These are phyloP conservation scores for Coregonus ussuriensis DNA, from an alignment of 2,797 vertebrate genomes.

Conservation along the genomic window DNA sequence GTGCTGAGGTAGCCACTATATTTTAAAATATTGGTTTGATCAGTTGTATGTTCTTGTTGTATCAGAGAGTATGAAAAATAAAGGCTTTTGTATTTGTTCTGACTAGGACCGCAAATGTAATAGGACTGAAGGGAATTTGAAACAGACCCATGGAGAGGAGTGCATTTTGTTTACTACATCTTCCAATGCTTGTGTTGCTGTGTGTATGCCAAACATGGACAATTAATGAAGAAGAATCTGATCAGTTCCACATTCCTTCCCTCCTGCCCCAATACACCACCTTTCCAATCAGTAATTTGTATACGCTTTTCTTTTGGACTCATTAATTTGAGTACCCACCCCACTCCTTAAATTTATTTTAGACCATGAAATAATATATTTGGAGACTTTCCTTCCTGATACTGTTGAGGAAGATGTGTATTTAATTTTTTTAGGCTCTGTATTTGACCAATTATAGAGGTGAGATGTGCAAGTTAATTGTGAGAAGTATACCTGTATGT, in stretches of 20 bases:
- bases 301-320: slow-evolving; percentile 56
- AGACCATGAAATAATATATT: slow-evolving; percentile 67
- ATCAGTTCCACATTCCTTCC: slow-evolving; percentile 24
- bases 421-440: slow-evolving; percentile 59
- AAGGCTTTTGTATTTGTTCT: slow-evolving; percentile 72
- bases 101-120: slow-evolving; percentile 65
- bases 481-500: slow-evolving; percentile 59
- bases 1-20: slow-evolving; percentile 66
- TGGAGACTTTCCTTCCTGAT: slow-evolving; percentile 63
- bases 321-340: slow-evolving; percentile 62
- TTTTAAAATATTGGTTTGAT: slow-evolving; percentile 68
- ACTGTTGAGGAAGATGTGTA: slow-evolving; percentile 66
- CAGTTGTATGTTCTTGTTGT: slow-evolving; percentile 69
- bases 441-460: slow-evolving; percentile 65
- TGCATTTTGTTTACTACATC: slow-evolving; percentile 71
- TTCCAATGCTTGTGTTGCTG: slow-evolving; percentile 66
- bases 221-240: slow-evolving; percentile 47
- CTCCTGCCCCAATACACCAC: slow-evolving; percentile 22
- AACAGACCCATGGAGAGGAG: slow-evolving; percentile 68
- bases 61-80: slow-evolving; percentile 52
- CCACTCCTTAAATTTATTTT: slow-evolving; percentile 47
- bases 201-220: slow-evolving; percentile 73
- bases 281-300: slow-evolving; percentile 53
- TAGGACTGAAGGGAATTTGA: slow-evolving; percentile 76
- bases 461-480: slow-evolving; percentile 64